phyloP scores from a whole-genome alignment of 2,113 vertebrate genomes.

The Ceyx melanurus region DNA sequence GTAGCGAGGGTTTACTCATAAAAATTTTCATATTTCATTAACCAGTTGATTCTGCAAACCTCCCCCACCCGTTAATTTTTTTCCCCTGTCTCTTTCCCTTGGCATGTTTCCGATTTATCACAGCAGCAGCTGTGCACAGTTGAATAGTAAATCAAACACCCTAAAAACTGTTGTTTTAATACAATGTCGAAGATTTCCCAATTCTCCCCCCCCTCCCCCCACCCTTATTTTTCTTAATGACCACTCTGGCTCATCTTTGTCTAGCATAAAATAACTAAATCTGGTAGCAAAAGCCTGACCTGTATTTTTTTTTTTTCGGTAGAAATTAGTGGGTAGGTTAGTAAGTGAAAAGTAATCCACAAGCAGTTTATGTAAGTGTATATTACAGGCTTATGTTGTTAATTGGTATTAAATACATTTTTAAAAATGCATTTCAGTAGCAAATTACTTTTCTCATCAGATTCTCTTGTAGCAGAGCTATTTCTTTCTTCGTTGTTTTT shows the following conservation, averaged over 20 bases:
- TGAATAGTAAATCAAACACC: constrained; percentile 88
- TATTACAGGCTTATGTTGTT: constrained; percentile 45
- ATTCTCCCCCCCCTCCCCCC: constrained; percentile 57
- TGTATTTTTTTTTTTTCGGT: constrained; percentile 41
- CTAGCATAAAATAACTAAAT: constrained; percentile 56
- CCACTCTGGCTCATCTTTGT: constrained; percentile 61
- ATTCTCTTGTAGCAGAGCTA: constrained; percentile 63
- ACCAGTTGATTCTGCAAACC: constrained; percentile 71
- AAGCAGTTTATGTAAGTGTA: constrained; percentile 65
- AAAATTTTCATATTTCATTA: constrained; percentile 62
- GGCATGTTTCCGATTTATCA: constrained; percentile 78
- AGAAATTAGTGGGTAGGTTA: constrained; percentile 43
- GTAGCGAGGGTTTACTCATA: constrained; percentile 47
- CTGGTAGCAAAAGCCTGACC: constrained; percentile 61
- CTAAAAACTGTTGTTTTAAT: constrained; percentile 85
- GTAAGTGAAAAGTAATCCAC: constrained; percentile 49
- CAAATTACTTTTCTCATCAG: constrained; percentile 56
- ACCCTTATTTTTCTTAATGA: constrained; percentile 68
- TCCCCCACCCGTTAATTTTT: constrained; percentile 29
- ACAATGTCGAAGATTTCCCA: constrained; percentile 84
- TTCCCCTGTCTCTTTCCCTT: constrained; percentile 70
- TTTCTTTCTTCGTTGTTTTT: constrained; percentile 44
- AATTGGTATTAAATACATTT: constrained; percentile 57
- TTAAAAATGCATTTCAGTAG: constrained; percentile 47
- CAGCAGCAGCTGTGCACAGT: constrained; percentile 80